Conservation (phyloP, 2,888 invertebrate species). For the Rotaria macrura region DNA sequence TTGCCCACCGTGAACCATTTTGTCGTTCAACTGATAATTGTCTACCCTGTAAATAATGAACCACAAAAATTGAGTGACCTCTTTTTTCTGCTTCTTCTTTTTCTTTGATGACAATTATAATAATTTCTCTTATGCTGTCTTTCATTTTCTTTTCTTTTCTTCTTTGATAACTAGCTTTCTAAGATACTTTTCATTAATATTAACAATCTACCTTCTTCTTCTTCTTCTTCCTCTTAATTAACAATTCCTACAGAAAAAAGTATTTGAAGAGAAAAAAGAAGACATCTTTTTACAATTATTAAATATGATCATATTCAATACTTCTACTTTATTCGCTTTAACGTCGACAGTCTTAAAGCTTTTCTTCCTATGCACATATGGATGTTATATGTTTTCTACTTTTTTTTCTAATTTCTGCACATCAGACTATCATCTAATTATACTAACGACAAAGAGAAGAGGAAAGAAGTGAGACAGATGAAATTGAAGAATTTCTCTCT, state of each 20-base stretch:
- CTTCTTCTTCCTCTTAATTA: neutral
- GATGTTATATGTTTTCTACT: neutral
- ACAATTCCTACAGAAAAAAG: neutral
- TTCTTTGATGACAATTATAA: neutral
- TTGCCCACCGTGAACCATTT: neutral
- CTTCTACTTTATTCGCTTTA: neutral
- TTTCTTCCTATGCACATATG: too few species aligned
- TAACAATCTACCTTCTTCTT: neutral
- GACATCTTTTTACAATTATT: neutral
- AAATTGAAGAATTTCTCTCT: neutral
- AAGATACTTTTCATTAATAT: neutral
- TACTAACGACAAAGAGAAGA: neutral
- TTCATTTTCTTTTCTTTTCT: too few species aligned
- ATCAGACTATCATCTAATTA: neutral
- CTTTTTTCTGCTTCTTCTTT: neutral
- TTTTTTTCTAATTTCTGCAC: neutral
- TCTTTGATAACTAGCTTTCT: neutral
- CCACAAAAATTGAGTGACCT: neutral
- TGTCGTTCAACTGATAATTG: slow-evolving; percentile 4
- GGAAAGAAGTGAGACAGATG: neutral
- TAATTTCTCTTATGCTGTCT: too few species aligned
- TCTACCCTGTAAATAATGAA: neutral
- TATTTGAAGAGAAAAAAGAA: neutral
- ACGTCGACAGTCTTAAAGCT: too few species aligned
- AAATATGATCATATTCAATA: neutral